Evolutionary conservation across 2,888 invertebrate genomes (phyloP).

Genomic region (Vannuccia rotundouncinata): DNA sequence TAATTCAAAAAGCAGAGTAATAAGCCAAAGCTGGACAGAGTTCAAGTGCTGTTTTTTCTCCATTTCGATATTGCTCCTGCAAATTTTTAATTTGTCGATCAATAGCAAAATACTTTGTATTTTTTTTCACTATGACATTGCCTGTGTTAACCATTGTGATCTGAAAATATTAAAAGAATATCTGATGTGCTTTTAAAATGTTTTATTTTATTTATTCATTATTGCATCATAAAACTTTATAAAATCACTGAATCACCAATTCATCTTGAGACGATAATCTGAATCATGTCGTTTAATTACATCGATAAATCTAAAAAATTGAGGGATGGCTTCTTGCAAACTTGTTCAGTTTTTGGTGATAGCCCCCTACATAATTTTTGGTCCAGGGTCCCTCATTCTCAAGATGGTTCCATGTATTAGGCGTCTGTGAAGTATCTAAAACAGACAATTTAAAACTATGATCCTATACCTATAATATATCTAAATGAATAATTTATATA

Average conservation of each 20-base stretch:
- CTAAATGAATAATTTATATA: background rate
- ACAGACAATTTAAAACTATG: background rate
- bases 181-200: background rate
- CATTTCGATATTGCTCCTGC: background rate
- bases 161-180: background rate
- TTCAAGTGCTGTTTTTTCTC: background rate
- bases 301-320: background rate
- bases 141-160: background rate
- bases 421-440: background rate
- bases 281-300: background rate
- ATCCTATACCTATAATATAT: background rate
- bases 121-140: background rate
- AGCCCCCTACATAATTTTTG: background rate
- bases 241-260: background rate
- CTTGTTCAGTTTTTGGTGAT: background rate
- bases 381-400: background rate
- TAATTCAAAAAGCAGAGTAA: background rate
- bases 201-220: background rate
- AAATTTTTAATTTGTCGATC: background rate
- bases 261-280: background rate
- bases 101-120: background rate
- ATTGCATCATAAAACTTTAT: background rate
- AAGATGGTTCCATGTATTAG: background rate
- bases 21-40: background rate
- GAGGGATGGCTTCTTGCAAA: background rate